phyloP scores from a whole-genome alignment of 1,140 invertebrate species.

The Drosophila yakuba region DNA sequence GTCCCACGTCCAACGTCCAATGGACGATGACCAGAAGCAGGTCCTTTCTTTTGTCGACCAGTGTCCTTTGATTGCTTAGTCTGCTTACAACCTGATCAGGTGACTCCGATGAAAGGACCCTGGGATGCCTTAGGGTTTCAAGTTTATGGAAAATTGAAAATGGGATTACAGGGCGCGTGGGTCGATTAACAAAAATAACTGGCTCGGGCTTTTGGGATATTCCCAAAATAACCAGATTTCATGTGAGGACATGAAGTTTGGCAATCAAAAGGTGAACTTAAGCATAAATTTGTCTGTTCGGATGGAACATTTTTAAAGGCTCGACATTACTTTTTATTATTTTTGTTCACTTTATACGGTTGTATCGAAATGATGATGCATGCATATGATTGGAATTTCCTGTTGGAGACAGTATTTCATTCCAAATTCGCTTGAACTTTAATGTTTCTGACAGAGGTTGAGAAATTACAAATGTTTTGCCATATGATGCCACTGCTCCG shows the following conservation, averaged over 20 bases:
- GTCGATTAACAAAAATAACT: constrained; percentile 7
- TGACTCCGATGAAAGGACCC: constrained; percentile 29
- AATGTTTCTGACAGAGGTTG: background rate
- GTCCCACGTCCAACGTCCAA: constrained; percentile 10
- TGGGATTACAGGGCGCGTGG: constrained; percentile 2
- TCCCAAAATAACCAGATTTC: constrained; percentile 1
- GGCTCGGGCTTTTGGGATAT: background rate
- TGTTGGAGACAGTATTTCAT: too few species aligned
- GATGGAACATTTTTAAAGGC: background rate
- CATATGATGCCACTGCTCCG: constrained; percentile 2
- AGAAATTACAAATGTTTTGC: constrained; percentile 6
- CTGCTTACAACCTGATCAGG: constrained; percentile 29
- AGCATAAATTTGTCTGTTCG: too few species aligned
- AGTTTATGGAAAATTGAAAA: constrained; percentile 35
- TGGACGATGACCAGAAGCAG: constrained; percentile 14
- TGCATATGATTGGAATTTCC: too few species aligned
- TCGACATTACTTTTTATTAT: too few species aligned
- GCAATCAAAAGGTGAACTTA: background rate
- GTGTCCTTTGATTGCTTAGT: constrained; percentile 33
- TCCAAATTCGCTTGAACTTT: background rate
- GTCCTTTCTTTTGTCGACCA: constrained; percentile 29
- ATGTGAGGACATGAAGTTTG: background rate
- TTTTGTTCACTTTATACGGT: too few species aligned
- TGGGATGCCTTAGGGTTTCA: constrained; percentile 20
- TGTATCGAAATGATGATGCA: too few species aligned